phyloP scores from a whole-genome alignment of 1,140 invertebrate genomes.

The Hypothenemus hampei region DNA sequence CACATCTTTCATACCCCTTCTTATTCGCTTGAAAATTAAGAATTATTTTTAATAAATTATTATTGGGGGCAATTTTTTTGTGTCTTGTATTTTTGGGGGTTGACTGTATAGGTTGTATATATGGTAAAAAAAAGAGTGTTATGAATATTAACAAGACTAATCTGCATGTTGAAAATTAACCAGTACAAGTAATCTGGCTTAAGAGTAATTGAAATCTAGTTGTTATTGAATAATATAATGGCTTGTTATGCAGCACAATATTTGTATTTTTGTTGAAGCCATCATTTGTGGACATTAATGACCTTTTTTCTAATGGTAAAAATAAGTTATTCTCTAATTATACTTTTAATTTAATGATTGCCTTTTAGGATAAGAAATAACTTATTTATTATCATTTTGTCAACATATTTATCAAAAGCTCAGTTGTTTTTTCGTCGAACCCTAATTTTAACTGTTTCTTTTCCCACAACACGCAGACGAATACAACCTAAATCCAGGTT shows the following conservation, averaged over 20 bases:
- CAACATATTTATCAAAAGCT: neutral
- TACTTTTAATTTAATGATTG: neutral
- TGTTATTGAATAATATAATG: no score
- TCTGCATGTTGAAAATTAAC: constrained; percentile 21
- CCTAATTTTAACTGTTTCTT: constrained; percentile 37
- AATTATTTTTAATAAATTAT: no score
- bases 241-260: constrained; percentile 1
- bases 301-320: constrained; percentile 15
- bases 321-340: constrained; percentile 12
- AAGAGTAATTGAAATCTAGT: neutral
- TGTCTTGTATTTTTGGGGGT: no score
- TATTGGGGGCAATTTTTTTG: no score
- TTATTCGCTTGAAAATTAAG: no score
- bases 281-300: constrained; percentile 29
- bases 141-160: constrained; percentile 10
- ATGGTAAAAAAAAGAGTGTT: no score
- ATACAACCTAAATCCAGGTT: constrained; percentile 98
- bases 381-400: constrained; percentile 2
- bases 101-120: no score
- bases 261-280: constrained; percentile 7
- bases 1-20: no score
- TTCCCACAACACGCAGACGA: constrained; percentile 77
- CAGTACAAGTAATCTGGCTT: neutral
- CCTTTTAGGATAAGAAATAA: neutral
- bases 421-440: constrained; percentile 18